Evolutionary conservation across 2,888 invertebrate species (phyloP).

Genomic region (Megastigmus dorsalis): DNA sequence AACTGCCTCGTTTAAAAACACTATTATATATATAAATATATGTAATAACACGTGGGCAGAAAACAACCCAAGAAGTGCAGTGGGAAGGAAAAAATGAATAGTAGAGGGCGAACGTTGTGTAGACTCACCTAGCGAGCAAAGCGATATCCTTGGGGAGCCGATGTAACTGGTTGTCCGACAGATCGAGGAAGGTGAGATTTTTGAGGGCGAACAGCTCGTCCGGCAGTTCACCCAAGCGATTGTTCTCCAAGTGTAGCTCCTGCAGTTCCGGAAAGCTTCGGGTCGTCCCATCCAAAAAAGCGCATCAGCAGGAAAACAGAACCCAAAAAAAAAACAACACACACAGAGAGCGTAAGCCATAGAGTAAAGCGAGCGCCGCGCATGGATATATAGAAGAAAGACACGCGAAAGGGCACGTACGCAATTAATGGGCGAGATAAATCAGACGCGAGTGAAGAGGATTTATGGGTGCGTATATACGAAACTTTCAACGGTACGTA

Average conservation of each 20-base stretch:
- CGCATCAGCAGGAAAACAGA: too few species aligned
- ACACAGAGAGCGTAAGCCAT: background rate
- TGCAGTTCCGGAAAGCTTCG: slow-evolving; percentile 67
- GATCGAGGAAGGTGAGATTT: slow-evolving; percentile 80
- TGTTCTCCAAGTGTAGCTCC: slow-evolving; percentile 74
- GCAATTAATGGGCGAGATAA: slow-evolving; percentile 51
- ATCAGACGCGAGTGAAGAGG: slow-evolving; percentile 44
- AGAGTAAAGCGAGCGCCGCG: background rate
- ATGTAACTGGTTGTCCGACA: slow-evolving; percentile 81
- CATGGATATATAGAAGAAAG: background rate
- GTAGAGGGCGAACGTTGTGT: slow-evolving; percentile 19
- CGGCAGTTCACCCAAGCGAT: slow-evolving; percentile 79
- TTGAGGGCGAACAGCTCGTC: slow-evolving; percentile 78
- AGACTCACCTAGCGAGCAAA: slow-evolving; percentile 78
- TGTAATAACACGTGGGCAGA: too few species aligned
- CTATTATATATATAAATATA: too few species aligned
- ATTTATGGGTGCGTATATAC: slow-evolving; percentile 38
- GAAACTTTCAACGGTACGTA: slow-evolving; percentile 1
- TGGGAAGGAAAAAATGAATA: slow-evolving; percentile 18
- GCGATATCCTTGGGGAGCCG: slow-evolving; percentile 81
- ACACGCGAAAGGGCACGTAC: slow-evolving; percentile 25
- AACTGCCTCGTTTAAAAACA: too few species aligned
- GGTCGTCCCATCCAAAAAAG: too few species aligned
- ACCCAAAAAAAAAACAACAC: slow-evolving; percentile 1
- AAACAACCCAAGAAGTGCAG: too few species aligned